phyloP scores from a whole-genome alignment of 2,113 vertebrate species.

The Oxygymnocypris stewartii region DNA sequence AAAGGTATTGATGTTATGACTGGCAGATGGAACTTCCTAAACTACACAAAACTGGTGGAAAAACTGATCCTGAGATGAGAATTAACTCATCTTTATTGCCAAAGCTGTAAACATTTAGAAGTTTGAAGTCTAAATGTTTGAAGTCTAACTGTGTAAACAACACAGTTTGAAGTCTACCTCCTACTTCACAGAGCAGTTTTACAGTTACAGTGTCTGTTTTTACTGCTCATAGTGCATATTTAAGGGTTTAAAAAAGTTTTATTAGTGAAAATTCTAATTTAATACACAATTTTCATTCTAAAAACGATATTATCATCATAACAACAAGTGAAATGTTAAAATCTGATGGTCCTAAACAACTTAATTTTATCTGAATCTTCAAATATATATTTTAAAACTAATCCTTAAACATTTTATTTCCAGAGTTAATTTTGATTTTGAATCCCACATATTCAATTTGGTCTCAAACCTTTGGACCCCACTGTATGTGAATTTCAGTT shows the following conservation, averaged over 20 bases:
- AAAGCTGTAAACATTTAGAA: constrained; percentile 17
- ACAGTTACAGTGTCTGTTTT: not conserved
- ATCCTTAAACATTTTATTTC: not conserved
- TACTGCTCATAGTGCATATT: not conserved
- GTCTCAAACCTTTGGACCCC: not conserved
- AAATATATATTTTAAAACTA: not conserved
- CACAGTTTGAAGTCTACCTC: constrained; percentile 25
- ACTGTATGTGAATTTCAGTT: not conserved
- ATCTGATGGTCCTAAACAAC: not conserved
- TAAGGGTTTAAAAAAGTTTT: not conserved
- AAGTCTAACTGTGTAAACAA: too few relatives aligned
- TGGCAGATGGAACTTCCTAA: not conserved
- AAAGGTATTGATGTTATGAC: not conserved
- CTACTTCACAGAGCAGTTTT: not conserved
- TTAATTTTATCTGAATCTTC: too few relatives aligned
- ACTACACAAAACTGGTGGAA: not conserved
- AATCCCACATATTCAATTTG: not conserved
- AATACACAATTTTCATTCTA: not conserved
- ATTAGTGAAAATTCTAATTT: not conserved
- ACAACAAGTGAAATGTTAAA: not conserved
- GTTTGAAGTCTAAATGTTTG: too few relatives aligned
- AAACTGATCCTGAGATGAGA: not conserved
- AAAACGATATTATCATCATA: not conserved
- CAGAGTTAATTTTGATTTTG: not conserved
- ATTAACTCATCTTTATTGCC: constrained; percentile 4